Conservation (phyloP, 2,888 invertebrate genomes). For the Caenorhabditis sp. region DNA sequence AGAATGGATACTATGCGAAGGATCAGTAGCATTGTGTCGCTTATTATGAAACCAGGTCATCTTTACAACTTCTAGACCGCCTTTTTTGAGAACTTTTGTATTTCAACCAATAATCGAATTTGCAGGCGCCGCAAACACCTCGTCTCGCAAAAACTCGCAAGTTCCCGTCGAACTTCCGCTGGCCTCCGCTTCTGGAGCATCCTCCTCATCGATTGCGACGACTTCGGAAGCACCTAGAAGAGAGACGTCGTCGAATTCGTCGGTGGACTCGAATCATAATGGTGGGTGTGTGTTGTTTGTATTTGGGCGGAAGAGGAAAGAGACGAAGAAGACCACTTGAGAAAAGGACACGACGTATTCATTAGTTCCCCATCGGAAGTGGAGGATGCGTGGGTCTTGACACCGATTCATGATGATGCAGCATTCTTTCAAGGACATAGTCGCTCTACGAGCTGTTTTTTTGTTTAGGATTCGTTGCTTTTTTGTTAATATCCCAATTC, state of each 20-base stretch:
- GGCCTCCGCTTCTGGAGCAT: constrained; percentile 15
- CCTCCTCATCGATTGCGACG: not conserved
- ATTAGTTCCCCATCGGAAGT: too few relatives aligned
- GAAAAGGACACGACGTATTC: too few relatives aligned
- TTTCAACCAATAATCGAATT: not conserved
- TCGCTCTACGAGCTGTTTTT: too few relatives aligned
- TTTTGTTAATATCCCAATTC: too few relatives aligned
- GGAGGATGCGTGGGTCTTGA: too few relatives aligned
- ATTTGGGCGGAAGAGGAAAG: constrained; percentile 1
- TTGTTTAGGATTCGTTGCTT: too few relatives aligned
- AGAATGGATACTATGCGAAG: constrained; percentile 31
- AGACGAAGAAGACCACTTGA: not conserved
- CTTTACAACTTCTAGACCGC: not conserved
- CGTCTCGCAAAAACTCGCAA: constrained; percentile 28
- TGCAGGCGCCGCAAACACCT: constrained; percentile 17
- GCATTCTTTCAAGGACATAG: too few relatives aligned
- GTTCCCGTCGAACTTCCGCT: constrained; percentile 2
- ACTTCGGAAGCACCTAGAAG: not conserved
- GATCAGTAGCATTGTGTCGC: constrained; percentile 40
- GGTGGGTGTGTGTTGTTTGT: constrained; percentile 29
- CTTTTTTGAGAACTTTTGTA: not conserved
- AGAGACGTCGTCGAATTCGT: constrained; percentile 42
- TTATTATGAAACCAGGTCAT: constrained; percentile 23
- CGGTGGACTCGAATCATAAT: constrained; percentile 49
- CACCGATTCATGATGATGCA: too few relatives aligned